phyloP scores from a whole-genome alignment of 2,113 vertebrate genomes.

The Phalacrocorax aristotelis region DNA sequence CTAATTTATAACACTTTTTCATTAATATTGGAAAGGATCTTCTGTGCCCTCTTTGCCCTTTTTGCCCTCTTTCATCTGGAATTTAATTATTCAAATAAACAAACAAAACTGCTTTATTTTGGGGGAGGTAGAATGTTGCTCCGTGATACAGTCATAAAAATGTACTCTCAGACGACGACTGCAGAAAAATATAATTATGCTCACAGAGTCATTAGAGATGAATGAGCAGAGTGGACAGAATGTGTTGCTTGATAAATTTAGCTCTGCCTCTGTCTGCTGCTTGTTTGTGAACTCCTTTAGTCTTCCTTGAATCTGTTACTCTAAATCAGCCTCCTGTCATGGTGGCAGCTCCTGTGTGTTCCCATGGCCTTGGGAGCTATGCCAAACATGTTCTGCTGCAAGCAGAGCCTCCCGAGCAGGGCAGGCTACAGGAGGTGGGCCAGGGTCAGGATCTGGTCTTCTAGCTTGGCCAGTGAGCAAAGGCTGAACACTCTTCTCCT shows the following conservation, averaged over 20 bases:
- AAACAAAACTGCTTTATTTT: neutral
- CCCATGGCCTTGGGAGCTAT: neutral
- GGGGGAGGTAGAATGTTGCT: neutral
- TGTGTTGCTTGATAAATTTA: conserved; percentile 31
- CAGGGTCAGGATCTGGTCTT: neutral
- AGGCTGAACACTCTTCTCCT: neutral
- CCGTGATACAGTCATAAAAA: neutral
- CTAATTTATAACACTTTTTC: neutral
- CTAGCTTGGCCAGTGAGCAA: neutral
- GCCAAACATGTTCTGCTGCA: neutral
- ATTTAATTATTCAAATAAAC: neutral
- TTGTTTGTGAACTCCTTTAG: conserved; percentile 19
- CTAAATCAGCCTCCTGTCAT: neutral
- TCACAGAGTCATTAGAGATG: neutral
- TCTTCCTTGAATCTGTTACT: conserved; percentile 20
- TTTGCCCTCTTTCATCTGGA: neutral
- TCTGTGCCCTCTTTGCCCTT: neutral
- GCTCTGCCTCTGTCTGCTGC: neutral
- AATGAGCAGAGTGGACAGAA: conserved; percentile 35
- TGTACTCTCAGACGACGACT: neutral
- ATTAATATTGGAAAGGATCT: neutral
- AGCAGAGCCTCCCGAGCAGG: neutral
- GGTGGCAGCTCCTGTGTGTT: conserved; percentile 15
- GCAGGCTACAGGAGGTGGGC: neutral
- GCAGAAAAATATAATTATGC: conserved; percentile 28